Evolutionary conservation across 2,888 invertebrate genomes (phyloP).

Genomic region (Troides aeacus): DNA sequence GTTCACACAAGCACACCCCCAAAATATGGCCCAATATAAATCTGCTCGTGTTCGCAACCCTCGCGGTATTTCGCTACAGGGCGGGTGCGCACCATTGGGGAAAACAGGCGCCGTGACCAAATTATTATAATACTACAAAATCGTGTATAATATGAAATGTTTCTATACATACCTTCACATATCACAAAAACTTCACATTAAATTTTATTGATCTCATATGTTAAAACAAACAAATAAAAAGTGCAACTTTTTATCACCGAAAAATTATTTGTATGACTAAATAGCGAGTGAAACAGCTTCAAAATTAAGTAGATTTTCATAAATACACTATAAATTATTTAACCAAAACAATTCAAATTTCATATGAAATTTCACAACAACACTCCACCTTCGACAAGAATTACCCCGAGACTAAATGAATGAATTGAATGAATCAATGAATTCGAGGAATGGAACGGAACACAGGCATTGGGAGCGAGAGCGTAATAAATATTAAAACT

Average conservation of each 20-base stretch:
- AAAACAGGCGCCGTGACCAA: conserved; percentile 42
- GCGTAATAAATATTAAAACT: conserved; percentile 1
- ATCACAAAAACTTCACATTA: conserved; percentile 47
- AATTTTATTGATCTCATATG: conserved; percentile 70
- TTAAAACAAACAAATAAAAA: conserved; percentile 51
- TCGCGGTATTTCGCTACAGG: conserved; percentile 57
- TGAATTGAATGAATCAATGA: conserved; percentile 42
- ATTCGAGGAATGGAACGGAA: conserved; percentile 33
- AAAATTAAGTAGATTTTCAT: conserved; percentile 29
- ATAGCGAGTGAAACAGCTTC: not conserved
- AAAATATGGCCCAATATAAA: conserved; percentile 63
- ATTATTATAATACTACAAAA: conserved; percentile 25
- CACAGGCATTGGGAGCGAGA: conserved; percentile 21
- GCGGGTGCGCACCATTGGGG: conserved; percentile 41
- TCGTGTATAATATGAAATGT: conserved; percentile 33
- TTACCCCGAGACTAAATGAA: conserved; percentile 49
- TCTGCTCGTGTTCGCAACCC: conserved; percentile 55
- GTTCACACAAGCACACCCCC: conserved; percentile 39
- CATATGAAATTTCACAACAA: conserved; percentile 22
- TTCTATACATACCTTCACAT: conserved; percentile 66
- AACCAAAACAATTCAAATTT: conserved; percentile 28
- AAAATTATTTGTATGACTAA: not conserved
- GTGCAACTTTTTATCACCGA: conserved; percentile 27
- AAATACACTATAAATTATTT: conserved; percentile 35
- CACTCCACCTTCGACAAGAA: conserved; percentile 38